Percentiles rank a stretch among this genome's conserved stretches.
Evolutionary conservation across 2,888 invertebrate species (phyloP).

Genomic region (Pilophorus perplexus): DNA sequence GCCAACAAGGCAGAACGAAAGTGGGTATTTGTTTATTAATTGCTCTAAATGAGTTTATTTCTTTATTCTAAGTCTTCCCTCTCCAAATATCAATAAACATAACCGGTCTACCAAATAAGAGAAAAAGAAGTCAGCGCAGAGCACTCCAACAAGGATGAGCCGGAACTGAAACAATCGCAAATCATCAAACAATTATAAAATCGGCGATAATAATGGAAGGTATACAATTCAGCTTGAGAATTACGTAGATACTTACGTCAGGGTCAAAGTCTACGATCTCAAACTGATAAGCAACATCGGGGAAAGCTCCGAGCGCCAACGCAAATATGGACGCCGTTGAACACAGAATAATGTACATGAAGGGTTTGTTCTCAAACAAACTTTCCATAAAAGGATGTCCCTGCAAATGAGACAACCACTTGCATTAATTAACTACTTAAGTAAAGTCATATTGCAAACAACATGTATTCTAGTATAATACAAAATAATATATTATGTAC

Average conservation of each 20-base stretch:
- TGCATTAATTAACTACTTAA: too few species aligned
- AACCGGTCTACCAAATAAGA: constrained; percentile 82
- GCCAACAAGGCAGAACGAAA: too few species aligned
- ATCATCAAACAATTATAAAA: not conserved
- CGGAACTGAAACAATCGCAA: constrained; percentile 73
- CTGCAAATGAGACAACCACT: constrained; percentile 59
- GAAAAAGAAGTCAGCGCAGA: constrained; percentile 80
- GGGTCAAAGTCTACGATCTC: constrained; percentile 92
- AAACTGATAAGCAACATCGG: constrained; percentile 84
- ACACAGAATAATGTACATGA: constrained; percentile 84
- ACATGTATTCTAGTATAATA: too few species aligned
- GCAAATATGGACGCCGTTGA: constrained; percentile 80
- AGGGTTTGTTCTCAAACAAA: constrained; percentile 82
- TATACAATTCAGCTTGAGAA: too few species aligned
- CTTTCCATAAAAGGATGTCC: constrained; percentile 99
- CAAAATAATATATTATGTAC: too few species aligned
- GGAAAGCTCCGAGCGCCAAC: constrained; percentile 78
- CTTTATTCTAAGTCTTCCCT: constrained; percentile 59
- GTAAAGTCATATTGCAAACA: too few species aligned
- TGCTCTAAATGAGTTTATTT: constrained; percentile 29
- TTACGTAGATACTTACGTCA: constrained; percentile 73
- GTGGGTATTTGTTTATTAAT: too few species aligned
- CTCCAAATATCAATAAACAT: constrained; percentile 83
- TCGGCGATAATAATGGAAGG: too few species aligned
- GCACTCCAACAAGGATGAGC: constrained; percentile 73